Evolutionary conservation across 2,888 invertebrate genomes (phyloP), one percentile per base, ranked within the genome.

Genomic region (Polylopha cassiicola): DNA sequence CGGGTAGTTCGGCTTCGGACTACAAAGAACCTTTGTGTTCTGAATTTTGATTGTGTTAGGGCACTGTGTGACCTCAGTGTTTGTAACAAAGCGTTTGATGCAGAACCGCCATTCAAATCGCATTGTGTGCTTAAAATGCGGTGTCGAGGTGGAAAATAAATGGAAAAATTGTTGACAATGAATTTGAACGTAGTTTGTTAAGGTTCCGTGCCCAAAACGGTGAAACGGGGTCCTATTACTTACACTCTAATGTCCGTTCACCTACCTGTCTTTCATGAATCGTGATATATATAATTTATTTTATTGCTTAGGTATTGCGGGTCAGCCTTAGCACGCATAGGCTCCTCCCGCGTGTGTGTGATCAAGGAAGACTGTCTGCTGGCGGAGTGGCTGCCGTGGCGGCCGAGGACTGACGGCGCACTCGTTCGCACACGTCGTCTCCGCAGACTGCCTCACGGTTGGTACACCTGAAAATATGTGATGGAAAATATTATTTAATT

Each of bases 341-440:
- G 76, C 3, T 72, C 73, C 1, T 60, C 67, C 0, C 70, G 86
- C 4, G 82, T 87, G 8, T 89, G 89, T 51, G 79, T 89, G 13
- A 75, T 89, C 32, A 71, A 74, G 0, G 86, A 87, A 45, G 86
- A 88, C 54, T 89, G 89, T 51, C 64, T 69, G 2, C 65, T 89
- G 23, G 87, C 82, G 1, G 87, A 88, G 36, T 89, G 89, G 89
- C 71, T 88, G 31, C 82, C 87, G 37, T 89, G 89, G 89, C 61
- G 77, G 44, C 82, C 87, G 1, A 68, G 86, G 2, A 68, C 82
- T 8, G 88, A 87, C 41, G 89, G 88, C 0, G 87, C 79, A 0
- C 57, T 81, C 1, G 78, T 81, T 16, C 71, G 86, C 27, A 84
- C 80, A 1, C 63, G 86, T n/a, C 65, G 80, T 2, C 53, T 86